Conservation (phyloP, 2,888 invertebrate genomes). For the Parasteatoda lunata region DNA sequence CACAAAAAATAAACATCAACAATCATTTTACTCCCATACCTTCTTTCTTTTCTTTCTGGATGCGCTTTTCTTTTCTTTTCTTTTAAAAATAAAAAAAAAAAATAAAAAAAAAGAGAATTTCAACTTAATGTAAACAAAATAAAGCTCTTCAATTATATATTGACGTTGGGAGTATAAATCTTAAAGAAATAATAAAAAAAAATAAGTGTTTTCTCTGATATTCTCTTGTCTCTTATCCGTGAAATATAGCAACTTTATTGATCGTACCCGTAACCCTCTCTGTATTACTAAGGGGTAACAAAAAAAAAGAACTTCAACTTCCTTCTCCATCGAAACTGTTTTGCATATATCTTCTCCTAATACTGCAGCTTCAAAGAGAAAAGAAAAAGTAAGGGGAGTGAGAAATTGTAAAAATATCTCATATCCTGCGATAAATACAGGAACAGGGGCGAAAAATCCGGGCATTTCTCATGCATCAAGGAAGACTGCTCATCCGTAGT, state of each 20-base stretch:
- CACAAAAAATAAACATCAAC: too few relatives aligned
- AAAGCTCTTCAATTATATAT: not conserved
- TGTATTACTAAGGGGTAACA: not conserved
- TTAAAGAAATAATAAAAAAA: not conserved
- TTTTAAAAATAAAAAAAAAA: too few relatives aligned
- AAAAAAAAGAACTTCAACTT: conserved; percentile 27
- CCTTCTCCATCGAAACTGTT: conserved; percentile 49
- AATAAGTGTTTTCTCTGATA: not conserved
- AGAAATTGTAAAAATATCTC: conserved; percentile 36
- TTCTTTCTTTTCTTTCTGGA: too few relatives aligned
- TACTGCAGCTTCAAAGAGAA: not conserved
- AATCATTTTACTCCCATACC: too few relatives aligned
- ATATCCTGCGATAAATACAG: conserved; percentile 57
- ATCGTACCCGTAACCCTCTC: conserved; percentile 47
- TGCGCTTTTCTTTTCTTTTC: not conserved
- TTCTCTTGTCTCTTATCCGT: conserved; percentile 1
- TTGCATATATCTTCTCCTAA: conserved; percentile 46
- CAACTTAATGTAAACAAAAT: not conserved
- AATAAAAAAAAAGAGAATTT: not conserved
- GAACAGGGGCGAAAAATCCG: not conserved
- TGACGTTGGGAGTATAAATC: not conserved
- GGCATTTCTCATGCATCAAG: conserved; percentile 33
- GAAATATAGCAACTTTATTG: conserved; percentile 47
- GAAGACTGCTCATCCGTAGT: conserved; percentile 36
- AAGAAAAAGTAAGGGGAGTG: not conserved